Conservation (phyloP, 1,140 invertebrate species). For the Proctacanthus coquilletti region DNA sequence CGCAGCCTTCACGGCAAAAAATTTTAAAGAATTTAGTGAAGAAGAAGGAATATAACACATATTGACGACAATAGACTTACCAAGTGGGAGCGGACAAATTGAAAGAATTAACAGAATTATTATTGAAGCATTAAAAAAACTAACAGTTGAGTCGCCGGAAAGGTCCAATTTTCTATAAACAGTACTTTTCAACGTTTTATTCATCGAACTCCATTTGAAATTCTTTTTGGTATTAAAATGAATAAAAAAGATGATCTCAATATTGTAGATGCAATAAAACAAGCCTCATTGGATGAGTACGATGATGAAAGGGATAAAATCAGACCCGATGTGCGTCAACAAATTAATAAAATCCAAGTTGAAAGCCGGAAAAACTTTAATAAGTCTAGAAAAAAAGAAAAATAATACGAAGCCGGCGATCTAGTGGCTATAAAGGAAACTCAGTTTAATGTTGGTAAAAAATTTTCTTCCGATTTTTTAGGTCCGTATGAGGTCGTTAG, state of each 20-base stretch:
- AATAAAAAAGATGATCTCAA: slow-evolving; percentile 11
- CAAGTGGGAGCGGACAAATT: slow-evolving; percentile 11
- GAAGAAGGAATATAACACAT: slow-evolving; percentile 9
- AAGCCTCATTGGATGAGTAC: slow-evolving; percentile 9
- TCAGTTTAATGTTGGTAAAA: slow-evolving; percentile 14
- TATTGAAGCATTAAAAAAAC: neutral
- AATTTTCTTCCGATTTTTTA: neutral
- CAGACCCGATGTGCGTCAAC: neutral
- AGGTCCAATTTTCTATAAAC: slow-evolving; percentile 18
- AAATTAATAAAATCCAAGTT: neutral
- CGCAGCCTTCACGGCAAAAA: slow-evolving; percentile 22
- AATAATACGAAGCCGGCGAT: slow-evolving; percentile 16
- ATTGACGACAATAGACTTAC: slow-evolving; percentile 7
- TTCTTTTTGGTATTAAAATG: slow-evolving; percentile 20
- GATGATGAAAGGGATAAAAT: neutral
- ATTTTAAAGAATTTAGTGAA: slow-evolving; percentile 8
- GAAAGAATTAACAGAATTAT: no score
- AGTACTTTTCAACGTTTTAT: slow-evolving; percentile 13
- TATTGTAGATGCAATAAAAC: slow-evolving; percentile 12
- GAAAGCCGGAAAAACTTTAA: neutral
- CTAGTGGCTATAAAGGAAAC: slow-evolving; percentile 26
- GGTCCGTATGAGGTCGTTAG: slow-evolving; percentile 3
- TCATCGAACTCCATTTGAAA: slow-evolving; percentile 12
- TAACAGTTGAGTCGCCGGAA: slow-evolving; percentile 9
- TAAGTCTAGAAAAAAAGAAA: slow-evolving; percentile 11